These are phyloP conservation scores for Micrasema longulum DNA, from an alignment of 1,140 invertebrate genomes.

Conservation along the genomic window DNA sequence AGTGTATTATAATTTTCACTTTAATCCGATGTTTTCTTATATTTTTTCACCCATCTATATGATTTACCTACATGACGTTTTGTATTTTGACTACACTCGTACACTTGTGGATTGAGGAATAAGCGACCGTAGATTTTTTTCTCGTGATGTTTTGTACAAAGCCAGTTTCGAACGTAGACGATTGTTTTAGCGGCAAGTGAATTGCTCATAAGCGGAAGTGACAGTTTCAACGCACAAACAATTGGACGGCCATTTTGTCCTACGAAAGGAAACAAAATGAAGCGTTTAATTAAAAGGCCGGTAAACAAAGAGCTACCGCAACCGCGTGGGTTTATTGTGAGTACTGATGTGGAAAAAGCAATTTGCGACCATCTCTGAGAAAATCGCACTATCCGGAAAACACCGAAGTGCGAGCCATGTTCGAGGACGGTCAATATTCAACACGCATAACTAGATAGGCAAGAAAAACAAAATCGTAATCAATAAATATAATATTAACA, in stretches of 20 bases:
- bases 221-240: constrained; percentile 9
- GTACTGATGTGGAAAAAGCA: background rate
- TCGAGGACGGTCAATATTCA: background rate
- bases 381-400: background rate
- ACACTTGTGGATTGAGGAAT: no score
- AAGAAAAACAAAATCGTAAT: background rate
- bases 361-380: constrained; percentile 5
- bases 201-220: constrained; percentile 18
- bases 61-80: no score
- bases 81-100: no score
- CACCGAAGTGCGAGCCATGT: no score
- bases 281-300: constrained; percentile 26
- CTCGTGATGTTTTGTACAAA: constrained; percentile 12
- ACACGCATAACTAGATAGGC: background rate
- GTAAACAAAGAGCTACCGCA: constrained; percentile 16
- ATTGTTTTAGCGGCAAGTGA: constrained; percentile 20
- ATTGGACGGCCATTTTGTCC: constrained; percentile 10
- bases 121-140: no score
- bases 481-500: no score
- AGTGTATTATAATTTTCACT: no score
- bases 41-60: no score
- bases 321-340: background rate
- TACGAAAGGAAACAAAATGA: constrained; percentile 29
- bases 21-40: no score
- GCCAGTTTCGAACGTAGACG: background rate